phyloP scores from a whole-genome alignment of 2,888 invertebrate species.

The Cerastoderma edule region DNA sequence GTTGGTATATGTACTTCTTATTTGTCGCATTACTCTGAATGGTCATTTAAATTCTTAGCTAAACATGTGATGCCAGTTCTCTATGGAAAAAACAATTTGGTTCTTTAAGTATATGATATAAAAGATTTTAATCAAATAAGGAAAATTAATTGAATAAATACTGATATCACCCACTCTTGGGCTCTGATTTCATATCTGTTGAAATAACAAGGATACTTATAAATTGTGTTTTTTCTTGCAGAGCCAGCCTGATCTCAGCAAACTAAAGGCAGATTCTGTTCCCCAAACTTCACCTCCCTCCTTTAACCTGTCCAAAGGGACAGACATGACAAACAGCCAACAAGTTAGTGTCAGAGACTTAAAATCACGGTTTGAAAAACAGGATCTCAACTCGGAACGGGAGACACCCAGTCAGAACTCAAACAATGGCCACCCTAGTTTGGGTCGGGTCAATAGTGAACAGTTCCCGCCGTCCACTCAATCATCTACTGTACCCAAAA shows the following conservation, averaged over 20 bases:
- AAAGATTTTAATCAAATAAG: no score
- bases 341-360: constrained; percentile 71
- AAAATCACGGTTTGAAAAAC: constrained; percentile 74
- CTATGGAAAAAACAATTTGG: no score
- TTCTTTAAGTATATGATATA: no score
- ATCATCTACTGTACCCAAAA: constrained; percentile 8
- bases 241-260: constrained; percentile 60
- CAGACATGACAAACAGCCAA: constrained; percentile 20
- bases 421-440: constrained; percentile 13
- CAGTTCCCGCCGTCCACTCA: constrained; percentile 9
- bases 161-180: no score
- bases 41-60: no score
- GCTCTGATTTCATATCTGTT: no score
- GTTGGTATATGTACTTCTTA: no score
- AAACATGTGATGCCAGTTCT: no score
- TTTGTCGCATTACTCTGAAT: no score
- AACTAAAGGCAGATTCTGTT: constrained; percentile 47
- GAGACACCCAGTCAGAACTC: background rate
- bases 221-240: constrained; percentile 32
- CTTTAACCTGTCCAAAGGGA: background rate
- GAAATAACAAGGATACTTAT: no score
- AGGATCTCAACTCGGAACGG: background rate
- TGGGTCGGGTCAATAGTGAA: constrained; percentile 31
- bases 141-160: no score
- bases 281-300: no score